phyloP scores from a whole-genome alignment of 2,113 vertebrate genomes.

The Accipiter cooperii region DNA sequence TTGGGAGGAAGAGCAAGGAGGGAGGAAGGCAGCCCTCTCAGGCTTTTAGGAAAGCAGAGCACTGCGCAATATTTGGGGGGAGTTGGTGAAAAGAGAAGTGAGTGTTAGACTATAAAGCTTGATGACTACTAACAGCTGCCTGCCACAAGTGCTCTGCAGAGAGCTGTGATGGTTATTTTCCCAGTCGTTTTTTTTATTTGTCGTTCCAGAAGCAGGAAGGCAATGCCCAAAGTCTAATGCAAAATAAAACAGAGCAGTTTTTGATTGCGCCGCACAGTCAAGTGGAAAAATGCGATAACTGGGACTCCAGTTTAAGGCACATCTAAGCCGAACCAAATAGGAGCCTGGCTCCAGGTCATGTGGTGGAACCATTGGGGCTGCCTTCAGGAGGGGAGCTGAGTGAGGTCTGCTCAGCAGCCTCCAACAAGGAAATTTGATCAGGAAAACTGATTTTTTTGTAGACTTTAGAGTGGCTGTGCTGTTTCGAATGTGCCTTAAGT shows the following conservation, averaged over 20 bases:
- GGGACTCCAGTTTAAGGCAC: not conserved
- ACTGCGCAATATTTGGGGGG: not conserved
- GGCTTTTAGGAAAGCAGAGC: not conserved
- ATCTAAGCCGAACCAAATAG: not conserved
- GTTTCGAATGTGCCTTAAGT: not conserved
- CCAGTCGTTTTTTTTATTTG: not conserved
- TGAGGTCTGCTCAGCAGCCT: not conserved
- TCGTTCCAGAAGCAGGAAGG: not conserved
- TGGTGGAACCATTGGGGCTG: accelerated
- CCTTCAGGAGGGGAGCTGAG: not conserved
- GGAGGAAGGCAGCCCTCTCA: not conserved
- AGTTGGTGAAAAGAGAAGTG: not conserved
- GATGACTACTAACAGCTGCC: not conserved
- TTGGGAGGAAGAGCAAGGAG: not conserved
- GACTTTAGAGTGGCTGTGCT: not conserved
- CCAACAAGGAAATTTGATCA: not conserved
- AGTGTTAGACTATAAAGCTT: not conserved
- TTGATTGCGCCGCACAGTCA: not conserved
- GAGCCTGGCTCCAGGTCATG: not conserved
- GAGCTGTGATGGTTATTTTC: not conserved
- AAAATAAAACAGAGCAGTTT: not conserved
- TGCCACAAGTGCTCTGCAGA: constrained; percentile 18
- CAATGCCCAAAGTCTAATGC: not conserved
- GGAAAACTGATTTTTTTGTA: not conserved
- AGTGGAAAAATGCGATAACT: not conserved